Percentiles rank a stretch among this genome's conserved stretches.
Conservation (phyloP, 2,113 vertebrate genomes). For the Anser cygnoides region DNA sequence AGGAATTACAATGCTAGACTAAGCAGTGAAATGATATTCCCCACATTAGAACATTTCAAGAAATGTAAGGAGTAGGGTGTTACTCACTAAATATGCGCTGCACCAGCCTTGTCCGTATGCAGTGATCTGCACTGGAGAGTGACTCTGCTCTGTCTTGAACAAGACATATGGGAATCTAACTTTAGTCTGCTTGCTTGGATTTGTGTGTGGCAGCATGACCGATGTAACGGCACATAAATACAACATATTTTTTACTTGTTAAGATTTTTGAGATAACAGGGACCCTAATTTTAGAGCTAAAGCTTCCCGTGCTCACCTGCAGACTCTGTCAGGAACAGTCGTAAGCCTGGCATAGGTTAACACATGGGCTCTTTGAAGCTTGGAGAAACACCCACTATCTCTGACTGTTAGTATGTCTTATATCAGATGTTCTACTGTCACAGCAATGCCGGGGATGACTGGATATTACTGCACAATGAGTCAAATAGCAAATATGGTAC, state of each 20-base stretch:
- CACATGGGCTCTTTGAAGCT: not conserved
- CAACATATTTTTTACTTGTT: not conserved
- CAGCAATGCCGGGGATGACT: not conserved
- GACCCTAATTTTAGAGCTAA: not conserved
- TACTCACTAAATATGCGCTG: not conserved
- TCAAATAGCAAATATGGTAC: not conserved
- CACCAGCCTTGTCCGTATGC: not conserved
- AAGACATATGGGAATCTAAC: not conserved
- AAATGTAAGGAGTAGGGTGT: not conserved
- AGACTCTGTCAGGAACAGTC: not conserved
- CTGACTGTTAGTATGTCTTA: not conserved
- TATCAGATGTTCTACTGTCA: not conserved
- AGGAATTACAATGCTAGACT: not conserved
- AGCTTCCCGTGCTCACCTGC: not conserved
- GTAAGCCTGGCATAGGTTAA: not conserved
- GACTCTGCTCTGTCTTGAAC: not conserved
- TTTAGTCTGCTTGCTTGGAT: not conserved
- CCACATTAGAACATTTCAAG: fast-evolving
- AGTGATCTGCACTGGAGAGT: not conserved
- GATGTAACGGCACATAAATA: not conserved
- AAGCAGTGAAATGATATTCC: not conserved
- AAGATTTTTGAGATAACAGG: not conserved
- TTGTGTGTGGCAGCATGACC: not conserved
- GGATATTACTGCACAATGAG: not conserved
- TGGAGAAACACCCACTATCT: fast-evolving